A percentile compares a stretch with the other conserved stretches of the same genome.
These are phyloP conservation scores for Gopherus evgoodei DNA, from an alignment of 2,113 vertebrate species.

Conservation along the genomic window DNA sequence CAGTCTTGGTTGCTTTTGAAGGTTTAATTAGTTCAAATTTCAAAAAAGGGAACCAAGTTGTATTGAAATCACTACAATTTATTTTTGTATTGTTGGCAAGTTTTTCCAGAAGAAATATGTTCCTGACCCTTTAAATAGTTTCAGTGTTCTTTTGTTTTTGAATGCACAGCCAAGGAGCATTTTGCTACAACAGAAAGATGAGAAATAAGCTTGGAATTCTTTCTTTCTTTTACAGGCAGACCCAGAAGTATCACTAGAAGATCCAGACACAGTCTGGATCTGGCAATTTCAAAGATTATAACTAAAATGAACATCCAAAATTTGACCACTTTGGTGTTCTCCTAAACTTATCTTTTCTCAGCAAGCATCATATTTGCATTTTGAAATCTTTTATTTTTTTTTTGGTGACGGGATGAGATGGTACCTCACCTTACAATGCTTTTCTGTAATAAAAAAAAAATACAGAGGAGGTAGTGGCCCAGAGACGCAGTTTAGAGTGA, in stretches of 20 bases:
- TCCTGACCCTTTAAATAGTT: background rate
- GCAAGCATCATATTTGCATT: background rate
- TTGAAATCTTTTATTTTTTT: background rate
- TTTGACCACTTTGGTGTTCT: background rate
- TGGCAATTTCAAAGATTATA: too few species aligned
- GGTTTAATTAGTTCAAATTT: background rate
- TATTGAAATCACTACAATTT: background rate
- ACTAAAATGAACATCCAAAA: background rate
- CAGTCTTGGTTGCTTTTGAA: background rate
- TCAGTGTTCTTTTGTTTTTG: background rate
- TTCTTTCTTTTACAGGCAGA: background rate
- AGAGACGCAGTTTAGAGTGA: conserved; percentile 15
- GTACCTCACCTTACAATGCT: background rate
- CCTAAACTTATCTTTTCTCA: background rate
- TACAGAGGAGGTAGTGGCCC: background rate
- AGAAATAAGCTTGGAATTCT: background rate
- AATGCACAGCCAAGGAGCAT: background rate
- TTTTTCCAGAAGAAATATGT: background rate
- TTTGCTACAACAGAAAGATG: background rate
- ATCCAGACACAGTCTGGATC: too few species aligned
- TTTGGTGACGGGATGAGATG: background rate
- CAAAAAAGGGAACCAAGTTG: background rate
- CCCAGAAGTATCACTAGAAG: too few species aligned
- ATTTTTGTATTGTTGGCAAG: background rate
- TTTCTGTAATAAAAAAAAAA: background rate